Evolutionary conservation across 2,888 invertebrate genomes (phyloP).

Genomic region (Amphipoea lucens): DNA sequence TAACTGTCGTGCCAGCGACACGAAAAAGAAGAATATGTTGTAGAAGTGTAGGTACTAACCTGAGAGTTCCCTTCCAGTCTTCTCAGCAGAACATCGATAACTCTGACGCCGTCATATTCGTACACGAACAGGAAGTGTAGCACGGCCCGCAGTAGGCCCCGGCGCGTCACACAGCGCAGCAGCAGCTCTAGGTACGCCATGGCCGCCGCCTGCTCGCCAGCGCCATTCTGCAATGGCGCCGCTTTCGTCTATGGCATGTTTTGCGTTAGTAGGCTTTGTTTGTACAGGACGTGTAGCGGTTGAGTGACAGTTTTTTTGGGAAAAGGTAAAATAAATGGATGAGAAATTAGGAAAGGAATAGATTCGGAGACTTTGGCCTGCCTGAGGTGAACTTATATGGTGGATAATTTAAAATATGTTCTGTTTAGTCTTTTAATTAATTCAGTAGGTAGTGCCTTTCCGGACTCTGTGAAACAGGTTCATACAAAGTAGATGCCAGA

Average conservation of each 20-base stretch:
- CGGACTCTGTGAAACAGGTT: not conserved
- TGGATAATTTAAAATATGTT: not conserved
- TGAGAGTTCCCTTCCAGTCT: conserved; percentile 94
- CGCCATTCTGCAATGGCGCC: conserved; percentile 93
- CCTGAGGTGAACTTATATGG: too few relatives aligned
- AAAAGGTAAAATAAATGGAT: not conserved
- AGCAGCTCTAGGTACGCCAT: conserved; percentile 98
- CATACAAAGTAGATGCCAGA: not conserved
- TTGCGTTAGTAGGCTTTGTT: conserved; percentile 75
- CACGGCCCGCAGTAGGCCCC: conserved; percentile 95
- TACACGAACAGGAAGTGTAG: conserved; percentile 95
- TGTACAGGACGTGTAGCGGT: conserved; percentile 68
- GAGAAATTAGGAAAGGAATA: not conserved
- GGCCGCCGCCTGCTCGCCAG: conserved; percentile 97
- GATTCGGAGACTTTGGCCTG: not conserved
- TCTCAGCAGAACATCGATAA: conserved; percentile 95
- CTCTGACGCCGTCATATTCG: conserved; percentile 95
- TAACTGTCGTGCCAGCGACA: too few relatives aligned
- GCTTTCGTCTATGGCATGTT: conserved; percentile 84
- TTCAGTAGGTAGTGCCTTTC: not conserved
- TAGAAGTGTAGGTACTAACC: conserved; percentile 83
- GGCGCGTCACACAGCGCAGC: conserved; percentile 95
- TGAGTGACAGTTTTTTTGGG: conserved; percentile 75
- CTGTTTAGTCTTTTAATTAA: not conserved
- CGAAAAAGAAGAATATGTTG: not conserved